Evolutionary conservation across 2,888 invertebrate genomes (phyloP).

Genomic region (Punctoribates punctum): DNA sequence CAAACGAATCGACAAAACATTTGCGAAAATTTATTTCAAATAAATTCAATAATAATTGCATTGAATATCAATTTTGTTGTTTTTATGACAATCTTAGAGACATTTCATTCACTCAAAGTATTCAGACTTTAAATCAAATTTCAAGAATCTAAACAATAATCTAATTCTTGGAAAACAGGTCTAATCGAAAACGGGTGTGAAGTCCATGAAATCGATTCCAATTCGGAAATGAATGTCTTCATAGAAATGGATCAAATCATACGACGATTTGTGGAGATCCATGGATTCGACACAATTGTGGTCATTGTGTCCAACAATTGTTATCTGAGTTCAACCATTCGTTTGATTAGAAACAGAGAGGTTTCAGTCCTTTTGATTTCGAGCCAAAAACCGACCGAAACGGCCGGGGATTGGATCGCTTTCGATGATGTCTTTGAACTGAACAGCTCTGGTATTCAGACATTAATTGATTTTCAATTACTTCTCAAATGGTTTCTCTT

Average conservation of each 20-base stretch:
- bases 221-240: too few species aligned
- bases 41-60: slow-evolving; percentile 15
- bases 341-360: neutral
- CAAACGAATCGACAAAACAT: neutral
- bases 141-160: neutral
- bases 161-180: too few species aligned
- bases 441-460: neutral
- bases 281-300: slow-evolving; percentile 9
- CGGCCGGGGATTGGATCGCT: neutral
- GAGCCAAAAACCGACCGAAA: neutral
- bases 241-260: neutral
- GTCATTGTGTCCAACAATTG: neutral
- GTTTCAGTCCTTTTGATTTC: neutral
- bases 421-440: slow-evolving; percentile 18
- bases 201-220: too few species aligned
- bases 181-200: too few species aligned
- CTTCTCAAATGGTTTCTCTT: neutral
- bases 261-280: neutral
- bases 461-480: too few species aligned
- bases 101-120: slow-evolving; percentile 7
- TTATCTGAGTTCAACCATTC: neutral
- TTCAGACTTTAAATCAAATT: neutral
- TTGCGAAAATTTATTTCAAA: neutral
- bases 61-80: slow-evolving; percentile 19
- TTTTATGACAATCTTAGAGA: neutral